A percentile compares a stretch with the other conserved stretches of the same genome.
These are phyloP conservation scores for Sebastiscus tertius DNA, from an alignment of 2,797 vertebrate species.

Conservation along the genomic window DNA sequence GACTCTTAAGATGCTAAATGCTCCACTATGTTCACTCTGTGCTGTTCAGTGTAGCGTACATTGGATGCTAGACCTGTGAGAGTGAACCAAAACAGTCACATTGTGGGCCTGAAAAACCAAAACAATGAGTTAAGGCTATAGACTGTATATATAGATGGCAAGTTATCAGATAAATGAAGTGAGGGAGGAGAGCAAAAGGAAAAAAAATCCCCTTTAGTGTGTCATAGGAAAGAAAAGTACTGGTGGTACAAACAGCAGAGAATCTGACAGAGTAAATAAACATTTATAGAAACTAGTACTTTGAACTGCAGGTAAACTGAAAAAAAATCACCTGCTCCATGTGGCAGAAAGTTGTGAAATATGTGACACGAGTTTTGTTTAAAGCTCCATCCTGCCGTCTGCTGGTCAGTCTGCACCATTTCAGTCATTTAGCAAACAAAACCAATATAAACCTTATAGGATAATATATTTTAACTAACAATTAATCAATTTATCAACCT, in stretches of 20 bases:
- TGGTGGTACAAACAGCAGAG: too few relatives aligned
- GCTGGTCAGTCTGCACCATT: constrained; percentile 28
- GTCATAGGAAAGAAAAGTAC: too few relatives aligned
- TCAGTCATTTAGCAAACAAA: neutral
- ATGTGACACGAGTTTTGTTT: neutral
- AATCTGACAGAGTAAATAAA: neutral
- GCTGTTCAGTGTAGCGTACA: too few relatives aligned
- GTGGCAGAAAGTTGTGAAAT: neutral
- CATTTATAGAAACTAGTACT: neutral
- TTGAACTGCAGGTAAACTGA: neutral
- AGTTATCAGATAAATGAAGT: neutral
- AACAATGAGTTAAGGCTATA: too few relatives aligned
- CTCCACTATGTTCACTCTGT: neutral
- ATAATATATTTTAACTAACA: neutral
- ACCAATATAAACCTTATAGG: neutral
- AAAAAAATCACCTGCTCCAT: neutral
- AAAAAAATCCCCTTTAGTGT: too few relatives aligned
- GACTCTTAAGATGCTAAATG: neutral
- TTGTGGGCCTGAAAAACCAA: too few relatives aligned
- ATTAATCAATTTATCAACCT: neutral
- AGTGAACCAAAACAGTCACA: too few relatives aligned
- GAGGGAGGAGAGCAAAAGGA: too few relatives aligned
- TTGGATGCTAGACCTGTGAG: too few relatives aligned
- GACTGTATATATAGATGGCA: too few relatives aligned
- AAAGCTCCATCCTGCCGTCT: constrained; percentile 30